These are phyloP conservation scores for Sebastes hopkinsi DNA, from an alignment of 2,797 vertebrate species.

Conservation along the genomic window DNA sequence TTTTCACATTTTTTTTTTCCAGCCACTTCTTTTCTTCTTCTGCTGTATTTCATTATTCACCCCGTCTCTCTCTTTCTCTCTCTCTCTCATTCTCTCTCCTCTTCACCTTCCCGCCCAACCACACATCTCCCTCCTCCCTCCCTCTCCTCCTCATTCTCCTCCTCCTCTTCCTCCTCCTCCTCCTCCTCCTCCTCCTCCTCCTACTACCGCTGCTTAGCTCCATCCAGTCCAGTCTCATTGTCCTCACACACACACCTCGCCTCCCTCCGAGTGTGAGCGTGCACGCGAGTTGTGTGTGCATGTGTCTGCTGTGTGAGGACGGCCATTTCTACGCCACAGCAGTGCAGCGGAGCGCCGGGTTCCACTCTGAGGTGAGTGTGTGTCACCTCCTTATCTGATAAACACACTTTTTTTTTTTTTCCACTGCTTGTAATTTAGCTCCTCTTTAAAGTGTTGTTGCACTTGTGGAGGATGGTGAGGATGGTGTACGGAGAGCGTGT, in stretches of 20 bases:
- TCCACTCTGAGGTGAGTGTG: constrained; percentile 67
- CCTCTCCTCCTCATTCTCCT: constrained; percentile 23
- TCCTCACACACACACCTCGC: constrained; percentile 55
- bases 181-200: constrained; percentile 37
- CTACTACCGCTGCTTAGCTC: constrained; percentile 57
- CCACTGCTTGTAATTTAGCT: not conserved
- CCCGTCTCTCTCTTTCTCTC: constrained; percentile 5
- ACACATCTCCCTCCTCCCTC: constrained; percentile 51
- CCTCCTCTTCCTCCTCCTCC: constrained; percentile 38
- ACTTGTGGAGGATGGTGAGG: not conserved
- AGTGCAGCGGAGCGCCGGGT: constrained; percentile 5
- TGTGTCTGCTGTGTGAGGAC: constrained; percentile 47
- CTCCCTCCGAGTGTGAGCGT: constrained; percentile 8
- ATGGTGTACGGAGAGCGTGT: not conserved
- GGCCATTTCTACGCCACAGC: constrained; percentile 23
- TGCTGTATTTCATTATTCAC: constrained; percentile 55
- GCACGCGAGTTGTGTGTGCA: constrained; percentile 20
- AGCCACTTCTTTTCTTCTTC: constrained; percentile 24
- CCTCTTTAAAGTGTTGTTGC: not conserved
- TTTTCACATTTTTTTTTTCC: constrained; percentile 33
- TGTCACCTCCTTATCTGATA: not conserved
- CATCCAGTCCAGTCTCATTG: constrained; percentile 71
- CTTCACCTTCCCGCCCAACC: constrained; percentile 61
- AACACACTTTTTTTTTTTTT: not conserved
- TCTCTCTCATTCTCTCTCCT: constrained; percentile 20